Base-by-base conservation (phyloP, 2,797 vertebrate species). In the Ciconia nigra region DNA sequence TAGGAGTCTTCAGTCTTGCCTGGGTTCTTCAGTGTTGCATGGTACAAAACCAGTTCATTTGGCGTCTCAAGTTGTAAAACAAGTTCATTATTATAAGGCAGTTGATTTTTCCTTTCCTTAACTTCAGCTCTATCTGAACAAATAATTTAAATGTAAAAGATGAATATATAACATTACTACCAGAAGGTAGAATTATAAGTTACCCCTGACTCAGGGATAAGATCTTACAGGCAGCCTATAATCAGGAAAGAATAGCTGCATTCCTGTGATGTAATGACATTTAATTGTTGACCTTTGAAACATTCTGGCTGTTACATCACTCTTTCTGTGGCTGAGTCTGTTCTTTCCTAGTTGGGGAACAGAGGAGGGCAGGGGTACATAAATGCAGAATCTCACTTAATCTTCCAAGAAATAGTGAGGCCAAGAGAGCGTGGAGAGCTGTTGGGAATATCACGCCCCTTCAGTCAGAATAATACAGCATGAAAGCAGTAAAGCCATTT, bases 341-440 rank as follows among this genome's bases (percentile, higher is more conserved):
- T 79, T 85, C 47, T 83, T 70, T 57, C 35, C 58, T 28, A 12
- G 17, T 1, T 72, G 25, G 42, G 42, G 37, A 79, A 26, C 5
- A 69, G 41, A 73, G 31, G 35, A 77, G 5, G 5, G 35, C 25
- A 55, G 18, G 11, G 25, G 3, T 51, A 39, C 0, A 0, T 41
- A 54, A 76, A 67, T 71, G 26, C 20, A 79, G 65, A 62, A 41
- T 58, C 22, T 76, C 80, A 51, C 22, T 88, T 63, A 73, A 41
- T 52, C 24, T 77, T 85, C 24, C 44, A 54, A 54, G 61, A 81
- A 65, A 55, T 1, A 47, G 47, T 24, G 39, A 93, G 29, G 29
- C 69, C 91, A 59, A 0, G 0, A 26, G 35, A 71, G 11, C 1
- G 1, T 42, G 35, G 57, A 86, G 4, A 35, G 14, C 47, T 70